Base-by-base conservation (phyloP, 2,888 invertebrate genomes). In the Liposcelis brunnea region DNA sequence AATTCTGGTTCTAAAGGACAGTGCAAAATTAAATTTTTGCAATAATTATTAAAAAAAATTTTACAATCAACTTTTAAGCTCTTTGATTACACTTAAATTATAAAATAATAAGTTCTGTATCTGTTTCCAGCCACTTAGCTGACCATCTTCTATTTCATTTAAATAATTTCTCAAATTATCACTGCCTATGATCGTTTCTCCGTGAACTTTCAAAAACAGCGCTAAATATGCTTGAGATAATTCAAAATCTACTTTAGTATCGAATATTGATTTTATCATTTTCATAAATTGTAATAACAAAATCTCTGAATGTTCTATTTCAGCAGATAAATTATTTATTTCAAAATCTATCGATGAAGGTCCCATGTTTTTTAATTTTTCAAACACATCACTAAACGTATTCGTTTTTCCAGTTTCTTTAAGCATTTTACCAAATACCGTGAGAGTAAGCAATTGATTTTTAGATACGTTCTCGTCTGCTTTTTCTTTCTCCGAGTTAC, bases 281-380 rank as follows among this genome's bases (percentile, higher is more conserved):
- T 74, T 70, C 45, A 94, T 63, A 64, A 91, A 94, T 53, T 81
- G 75, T 31, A 74, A 60, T 75, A 94, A 74, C 1, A 86, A 67
- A 21, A 71, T 65, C 5, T 72, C 56, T 0, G 80, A 77, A 0
- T 82, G 86, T 4, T 80, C 83, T 1, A 69, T 70, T 46, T 82
- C 79, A 0, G 82, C 77, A 16, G 77, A 69, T 55, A 95, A 65
- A 12, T 79, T 79, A 48, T 81, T 76, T 7, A 95, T 73, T 68
- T 95, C 94, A 43, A 80, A 74, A 61, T 95, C 93, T 18, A 93
- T 76, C 52, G 79, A 74, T 1, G 87, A 81, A 0, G 93, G 89
- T 0, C 87, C 78, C 52, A 89, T 61, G 1, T 65, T 61, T 59
- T 83, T 86, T 44, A 83, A 55, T 49, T 71, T 66, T 12, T 73